Evolutionary conservation across 2,888 invertebrate species (phyloP).

Genomic region (Drosophila peninsularis): DNA sequence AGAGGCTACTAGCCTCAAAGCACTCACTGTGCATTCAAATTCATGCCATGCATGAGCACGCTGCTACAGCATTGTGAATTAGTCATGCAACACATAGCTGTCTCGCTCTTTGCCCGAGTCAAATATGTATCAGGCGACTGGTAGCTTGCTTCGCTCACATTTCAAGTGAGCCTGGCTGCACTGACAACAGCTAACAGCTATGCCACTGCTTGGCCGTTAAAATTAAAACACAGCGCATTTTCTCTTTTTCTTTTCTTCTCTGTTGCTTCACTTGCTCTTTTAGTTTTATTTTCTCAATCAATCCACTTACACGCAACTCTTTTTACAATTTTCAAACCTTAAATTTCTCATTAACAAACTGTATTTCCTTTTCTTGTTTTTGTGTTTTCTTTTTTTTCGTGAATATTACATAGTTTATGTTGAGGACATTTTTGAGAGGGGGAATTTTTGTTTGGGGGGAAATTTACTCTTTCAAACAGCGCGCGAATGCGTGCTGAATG

Average conservation of each 20-base stretch:
- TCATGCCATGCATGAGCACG: background rate
- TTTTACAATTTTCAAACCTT: slow-evolving; percentile 56
- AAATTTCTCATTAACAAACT: slow-evolving; percentile 67
- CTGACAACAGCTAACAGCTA: slow-evolving; percentile 19
- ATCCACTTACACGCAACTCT: slow-evolving; percentile 44
- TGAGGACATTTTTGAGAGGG: background rate
- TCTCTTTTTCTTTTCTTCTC: slow-evolving; percentile 60
- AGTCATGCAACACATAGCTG: background rate
- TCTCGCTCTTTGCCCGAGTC: slow-evolving; percentile 3
- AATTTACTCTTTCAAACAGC: slow-evolving; percentile 29
- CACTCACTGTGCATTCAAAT: too few species aligned
- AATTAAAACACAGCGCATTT: slow-evolving; percentile 30
- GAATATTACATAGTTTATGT: slow-evolving; percentile 31
- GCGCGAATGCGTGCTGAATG: slow-evolving; percentile 36
- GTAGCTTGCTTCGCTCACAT: background rate
- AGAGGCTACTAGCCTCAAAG: too few species aligned
- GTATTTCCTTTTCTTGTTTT: slow-evolving; percentile 36
- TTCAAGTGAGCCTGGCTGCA: background rate
- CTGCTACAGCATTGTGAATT: background rate
- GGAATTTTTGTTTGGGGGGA: background rate
- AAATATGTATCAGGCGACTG: background rate
- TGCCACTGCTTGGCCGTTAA: background rate
- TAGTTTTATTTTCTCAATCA: slow-evolving; percentile 54
- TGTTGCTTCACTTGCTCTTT: slow-evolving; percentile 48
- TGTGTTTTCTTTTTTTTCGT: slow-evolving; percentile 9